Evolutionary conservation across 2,113 vertebrate species (phyloP), one percentile per base, ranked within the genome.

Genomic region (Phycodurus eques): DNA sequence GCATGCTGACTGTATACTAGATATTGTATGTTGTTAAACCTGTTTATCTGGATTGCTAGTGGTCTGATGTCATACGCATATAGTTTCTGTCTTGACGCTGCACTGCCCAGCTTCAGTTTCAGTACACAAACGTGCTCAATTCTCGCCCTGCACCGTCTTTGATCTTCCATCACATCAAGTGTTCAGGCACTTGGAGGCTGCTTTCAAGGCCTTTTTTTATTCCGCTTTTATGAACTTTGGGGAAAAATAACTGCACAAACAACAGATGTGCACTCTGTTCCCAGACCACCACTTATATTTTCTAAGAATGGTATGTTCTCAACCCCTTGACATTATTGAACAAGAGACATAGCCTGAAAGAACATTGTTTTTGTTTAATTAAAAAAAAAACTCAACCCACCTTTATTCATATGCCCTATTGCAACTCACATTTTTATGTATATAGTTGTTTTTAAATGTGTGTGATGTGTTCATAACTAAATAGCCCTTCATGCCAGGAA

Each of bases 41-140:
- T 86, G 92, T 82, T 90, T 69, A 5, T 75, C 73, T 67, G 84
- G 81, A 85, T 86, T 88, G 83, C 81, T 80, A 82, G 85, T 88
- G 85, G 87, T 88, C 89, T 92, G 85, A 91, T 90, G 84, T 90
- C 89, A 71, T 84, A 84, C 70, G 79, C 67, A 67, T 73, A 79
- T 73, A 78, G 91, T 92, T 92, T 91, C 88, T 85, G 86, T 71
- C 65, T 78, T 66, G 49, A 12, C 53, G 33, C 74, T 59, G 76
- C 46, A 39, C 47, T 1, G 47, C 35, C 51, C 72, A n/a, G 76
- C 73, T 75, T 84, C 39, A 59, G 83, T 90, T 88, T 88, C 86
- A 80, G 35, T 75, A 8, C 61, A 61, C 47, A 27, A 13, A 4
- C 11, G 43, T 22, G 72, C 73, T 80, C 51, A 68, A 14, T 67